These are phyloP conservation scores for Thripadectes ignobilis DNA, from an alignment of 2,797 vertebrate genomes.

Conservation along the genomic window DNA sequence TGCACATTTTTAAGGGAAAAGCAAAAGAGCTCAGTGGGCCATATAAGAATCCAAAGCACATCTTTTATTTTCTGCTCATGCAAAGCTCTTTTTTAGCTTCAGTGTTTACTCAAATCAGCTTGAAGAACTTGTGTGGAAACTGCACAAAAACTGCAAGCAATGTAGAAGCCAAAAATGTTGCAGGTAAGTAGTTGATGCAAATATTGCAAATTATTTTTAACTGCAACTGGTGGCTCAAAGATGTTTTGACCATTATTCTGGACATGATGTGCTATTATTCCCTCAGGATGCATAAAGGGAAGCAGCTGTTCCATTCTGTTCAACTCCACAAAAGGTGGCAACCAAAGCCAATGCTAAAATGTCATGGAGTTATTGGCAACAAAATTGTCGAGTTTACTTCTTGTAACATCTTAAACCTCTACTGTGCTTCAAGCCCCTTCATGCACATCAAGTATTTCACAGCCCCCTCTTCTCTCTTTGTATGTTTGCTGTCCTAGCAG, in stretches of 20 bases:
- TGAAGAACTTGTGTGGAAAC: background rate
- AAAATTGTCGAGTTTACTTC: background rate
- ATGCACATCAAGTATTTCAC: background rate
- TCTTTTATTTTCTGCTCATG: background rate
- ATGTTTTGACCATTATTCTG: background rate
- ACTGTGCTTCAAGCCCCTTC: background rate
- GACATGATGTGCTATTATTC: background rate
- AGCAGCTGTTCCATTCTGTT: background rate
- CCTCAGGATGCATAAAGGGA: background rate
- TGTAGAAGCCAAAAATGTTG: background rate
- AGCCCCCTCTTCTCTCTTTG: background rate
- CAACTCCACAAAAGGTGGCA: background rate
- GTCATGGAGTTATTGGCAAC: background rate
- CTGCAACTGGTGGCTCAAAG: background rate
- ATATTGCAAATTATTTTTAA: background rate
- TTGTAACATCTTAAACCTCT: background rate
- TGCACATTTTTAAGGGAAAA: background rate
- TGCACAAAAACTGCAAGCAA: background rate
- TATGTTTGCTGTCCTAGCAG: background rate
- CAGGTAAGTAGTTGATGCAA: rapidly evolving
- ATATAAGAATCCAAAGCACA: background rate
- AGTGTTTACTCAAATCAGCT: background rate
- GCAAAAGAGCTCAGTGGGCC: background rate
- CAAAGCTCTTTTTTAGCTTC: background rate
- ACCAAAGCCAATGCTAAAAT: background rate